phyloP scores from a whole-genome alignment of 2,797 vertebrate species.

The Sebastes paucispinis region DNA sequence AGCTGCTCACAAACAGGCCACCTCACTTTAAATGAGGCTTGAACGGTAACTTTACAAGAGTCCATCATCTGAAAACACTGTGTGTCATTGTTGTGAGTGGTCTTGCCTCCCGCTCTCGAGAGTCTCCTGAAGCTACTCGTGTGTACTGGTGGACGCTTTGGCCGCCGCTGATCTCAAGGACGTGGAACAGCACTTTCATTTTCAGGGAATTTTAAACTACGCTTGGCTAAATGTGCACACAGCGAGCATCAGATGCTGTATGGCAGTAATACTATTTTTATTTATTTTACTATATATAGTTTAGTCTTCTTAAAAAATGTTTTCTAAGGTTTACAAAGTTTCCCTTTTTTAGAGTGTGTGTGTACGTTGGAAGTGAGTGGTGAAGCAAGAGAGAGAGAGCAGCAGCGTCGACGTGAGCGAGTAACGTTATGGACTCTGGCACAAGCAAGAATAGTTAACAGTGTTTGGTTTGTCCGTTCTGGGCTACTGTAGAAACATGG shows the following conservation, averaged over 20 bases:
- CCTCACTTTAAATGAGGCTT: constrained; percentile 58
- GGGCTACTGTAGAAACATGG: too few species aligned
- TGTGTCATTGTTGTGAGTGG: constrained; percentile 35
- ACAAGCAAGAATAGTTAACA: too few species aligned
- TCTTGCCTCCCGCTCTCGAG: constrained; percentile 35
- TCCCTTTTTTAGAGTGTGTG: too few species aligned
- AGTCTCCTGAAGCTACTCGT: constrained; percentile 29
- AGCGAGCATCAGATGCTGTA: background rate
- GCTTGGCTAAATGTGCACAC: background rate
- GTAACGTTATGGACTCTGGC: too few species aligned
- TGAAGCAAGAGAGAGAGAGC: too few species aligned
- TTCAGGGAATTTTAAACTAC: background rate
- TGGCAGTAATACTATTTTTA: background rate
- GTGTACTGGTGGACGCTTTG: background rate
- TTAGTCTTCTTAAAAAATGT: background rate
- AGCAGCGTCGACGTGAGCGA: too few species aligned
- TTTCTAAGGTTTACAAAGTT: background rate
- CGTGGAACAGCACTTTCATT: constrained; percentile 14
- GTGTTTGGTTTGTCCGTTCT: too few species aligned
- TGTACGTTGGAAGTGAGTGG: too few species aligned
- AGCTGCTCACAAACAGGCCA: constrained; percentile 75
- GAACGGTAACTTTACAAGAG: constrained; percentile 40
- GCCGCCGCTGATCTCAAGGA: constrained; percentile 10
- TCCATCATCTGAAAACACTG: constrained; percentile 47
- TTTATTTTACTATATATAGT: background rate